Base-by-base conservation (phyloP, 2,888 invertebrate genomes). In the Melinaea menophilus region DNA sequence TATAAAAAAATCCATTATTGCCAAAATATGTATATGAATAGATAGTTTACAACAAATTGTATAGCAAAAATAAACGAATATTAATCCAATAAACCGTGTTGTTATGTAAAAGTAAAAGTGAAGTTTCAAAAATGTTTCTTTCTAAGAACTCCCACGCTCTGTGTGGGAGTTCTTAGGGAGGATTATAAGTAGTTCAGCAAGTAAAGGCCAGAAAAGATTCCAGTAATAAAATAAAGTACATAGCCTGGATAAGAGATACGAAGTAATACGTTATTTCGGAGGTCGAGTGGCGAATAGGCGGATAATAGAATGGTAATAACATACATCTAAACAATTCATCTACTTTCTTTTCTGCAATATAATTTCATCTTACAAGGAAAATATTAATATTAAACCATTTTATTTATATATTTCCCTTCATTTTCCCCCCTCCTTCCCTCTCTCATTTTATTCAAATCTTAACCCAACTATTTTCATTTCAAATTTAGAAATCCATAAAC, bases 91-190 rank as follows among this genome's bases (percentile, higher is more conserved):
- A n/a, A n/a, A n/a, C n/a, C n/a, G n/a, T n/a, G n/a, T 54, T 22
- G n/a, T 13, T 22, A 22, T 22, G 22, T 22, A 22, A 22, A 35
- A 37, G 12, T 34, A 22, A 54, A 48, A 7, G 54, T 31, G 22
- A 45, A 4, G 45, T 45, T 55, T 22, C 45, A 31, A 59, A 55
- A 33, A 55, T 59, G 59, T 59, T 55, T 51, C n/a, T 55, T 41
- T 51, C 31, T 31, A 51, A 31, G 68, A 57, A 58, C 66, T 59
- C 55, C 65, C 69, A 69, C 65, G 68, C 61, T n/a, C n/a, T n/a
- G n/a, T n/a, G n/a, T n/a, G n/a, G n/a, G n/a, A 62, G 57, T 66
- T 67, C 67, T 71, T 70, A 68, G 58, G 59, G 47, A 46, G 71
- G 71, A 70, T 72, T 70, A 72, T 63, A 62, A 51, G 37, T 56